Base-by-base conservation (phyloP, 2,113 vertebrate species). In the Vanacampus margaritifer region DNA sequence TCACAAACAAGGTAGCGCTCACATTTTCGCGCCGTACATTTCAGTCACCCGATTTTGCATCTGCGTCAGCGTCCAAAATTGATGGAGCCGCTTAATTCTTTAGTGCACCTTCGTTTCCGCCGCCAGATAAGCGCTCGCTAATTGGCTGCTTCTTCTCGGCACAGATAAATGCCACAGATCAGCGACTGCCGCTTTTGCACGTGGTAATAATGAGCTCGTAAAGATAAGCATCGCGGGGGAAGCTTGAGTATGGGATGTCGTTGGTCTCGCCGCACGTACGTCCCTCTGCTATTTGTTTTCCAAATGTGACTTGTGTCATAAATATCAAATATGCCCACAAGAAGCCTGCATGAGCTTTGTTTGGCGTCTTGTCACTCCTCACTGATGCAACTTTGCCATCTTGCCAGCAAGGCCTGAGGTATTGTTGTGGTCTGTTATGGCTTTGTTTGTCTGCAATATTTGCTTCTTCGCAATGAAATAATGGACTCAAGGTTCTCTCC, bases 291-390 rank as follows among this genome's bases (percentile, higher is more conserved):
- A 2, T 60, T 37, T 21, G 58, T 37, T 60, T 36, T 60, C 35
- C 11, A 13, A 23, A 13, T 23, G 35, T 6, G 19, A n/a, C 36
- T 32, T 57, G 13, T 21, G 32, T 32, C 23, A 14, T 26, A 54
- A 54, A 54, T 26, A 54, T 54, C 2, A 57, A 26, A 26, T 17
- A 16, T 57, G 26, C 26, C 26, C 54, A 57, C 5, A 56, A 7
- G 23, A 56, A 14, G 0, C 12, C 12, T 32, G 28, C 28, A 32
- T 28, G 24, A 26, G 26, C 54, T 14, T 54, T 54, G 51, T 26
- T 14, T 1, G n/a, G 12, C 13, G 23, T 26, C 11, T 26, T 21
- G 48, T 11, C 48, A 11, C 79, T 74, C 81, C 66, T 68, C 24
- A 50, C 72, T 46, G 35, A 54, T 26, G 23, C 23, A 5, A 24